Evolutionary conservation across 2,797 vertebrate genomes (phyloP), one percentile per base, ranked within the genome.

Genomic region (Coilia nasus): DNA sequence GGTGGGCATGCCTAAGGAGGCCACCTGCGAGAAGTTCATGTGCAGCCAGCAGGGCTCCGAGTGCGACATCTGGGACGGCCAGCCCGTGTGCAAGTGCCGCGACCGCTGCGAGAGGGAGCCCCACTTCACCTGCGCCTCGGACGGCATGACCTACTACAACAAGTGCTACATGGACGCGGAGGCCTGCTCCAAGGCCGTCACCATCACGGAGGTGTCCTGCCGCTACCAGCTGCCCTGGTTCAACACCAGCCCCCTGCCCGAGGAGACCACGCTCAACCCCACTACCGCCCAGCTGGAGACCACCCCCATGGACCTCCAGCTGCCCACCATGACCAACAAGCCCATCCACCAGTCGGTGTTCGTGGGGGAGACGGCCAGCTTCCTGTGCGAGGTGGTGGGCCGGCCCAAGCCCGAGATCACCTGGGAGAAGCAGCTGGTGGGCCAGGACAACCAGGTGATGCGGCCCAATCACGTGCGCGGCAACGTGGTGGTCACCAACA

Each of bases 161-260:
- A 99, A 97, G 93, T 99, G 98, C 92, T 99, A 98, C 95, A 98
- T 99, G 98, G 98, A 99, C 0, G 98, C 98, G 0, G 98, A 99
- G 92, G 98, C 98, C 87, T 99, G 98, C 89, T 96, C 97, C 90
- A 98, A 97, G 91, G 98, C 97, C 85, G 95, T 98, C 89, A 96
- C 96, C 0, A 95, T 99, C 90, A 96, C 96, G 0, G 97, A 98
- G 15, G 98, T 99, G 93, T 97, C 98, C 91, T 99, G 98, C 87
- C 94, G 95, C 89, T 98, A 97, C 84, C 98, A 99, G 85, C 95
- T 99, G 0, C 97, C 97, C 87, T 98, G 97, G 97, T 97, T 97
- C 12, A 97, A 98, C 92, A 98, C 97, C 87, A 99, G 97, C 89
- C 97, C 97, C n/a, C 91, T 96, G 31, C 96, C 97, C 0, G 93